Base-by-base conservation (phyloP, 2,888 invertebrate genomes). In the Odontocolon sp. region DNA sequence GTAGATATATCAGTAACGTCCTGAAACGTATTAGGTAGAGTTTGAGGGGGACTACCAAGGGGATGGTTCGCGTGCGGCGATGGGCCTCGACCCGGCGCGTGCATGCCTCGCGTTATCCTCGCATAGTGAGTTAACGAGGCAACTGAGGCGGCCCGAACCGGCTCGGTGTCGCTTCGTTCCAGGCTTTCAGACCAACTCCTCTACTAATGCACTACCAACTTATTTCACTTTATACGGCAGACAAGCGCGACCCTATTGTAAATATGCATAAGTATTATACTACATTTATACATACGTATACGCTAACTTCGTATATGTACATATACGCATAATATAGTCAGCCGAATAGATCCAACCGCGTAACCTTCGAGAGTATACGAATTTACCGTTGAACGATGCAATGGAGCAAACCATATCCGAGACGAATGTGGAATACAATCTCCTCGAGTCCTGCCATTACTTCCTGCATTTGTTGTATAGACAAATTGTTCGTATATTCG, bases 121-220 rank as follows among this genome's bases (percentile, higher is more conserved):
- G 45, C 45, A 23, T 21, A 45, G 45, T 21, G 38, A 54, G 31
- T 28, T 36, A 42, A 63, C 63, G 40, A 45, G 66, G 40, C 40
- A 54, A 66, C 66, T 42, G 54, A 52, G 66, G 42, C 54, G 40
- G 54, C 26, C 66, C 40, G 40, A 54, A 54, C 28, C 38, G 26
- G 28, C 52, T 54, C 54, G 66, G 54, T 66, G 66, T 54, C 54
- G 66, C 66, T 66, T 54, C 54, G 40, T 61, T 66, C 57, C 57
- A 57, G 57, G 38, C 40, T 57, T 23, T 40, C 45, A 45, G 45
- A n/a, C 45, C 45, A 45, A 45, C 45, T 23, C 45, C 45, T 23
- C 23, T 45, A 45, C 45, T 23, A 18, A 45, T 23, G 23, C 45
- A 8, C 9, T 2, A 1, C 23, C 45, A 45, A 45, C 45, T 45